Percentiles rank a stretch among this genome's conserved stretches.
Evolutionary conservation across 2,113 vertebrate genomes (phyloP).

Genomic region (Larimichthys polyactis): DNA sequence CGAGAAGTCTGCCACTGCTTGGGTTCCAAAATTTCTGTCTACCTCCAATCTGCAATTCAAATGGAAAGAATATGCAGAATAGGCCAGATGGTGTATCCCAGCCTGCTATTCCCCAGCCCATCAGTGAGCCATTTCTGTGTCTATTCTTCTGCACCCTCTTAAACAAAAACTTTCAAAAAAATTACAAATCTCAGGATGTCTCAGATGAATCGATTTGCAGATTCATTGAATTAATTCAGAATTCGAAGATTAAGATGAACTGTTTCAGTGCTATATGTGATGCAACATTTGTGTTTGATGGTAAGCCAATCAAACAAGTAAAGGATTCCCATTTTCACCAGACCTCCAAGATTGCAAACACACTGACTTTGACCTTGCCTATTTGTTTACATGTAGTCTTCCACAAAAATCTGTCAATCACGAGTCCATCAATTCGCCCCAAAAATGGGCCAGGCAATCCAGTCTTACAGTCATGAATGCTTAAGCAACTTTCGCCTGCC

Average conservation of each 20-base stretch:
- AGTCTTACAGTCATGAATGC: slow-evolving; percentile 20
- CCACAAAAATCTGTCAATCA: slow-evolving; percentile 55
- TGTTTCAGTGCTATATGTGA: not conserved
- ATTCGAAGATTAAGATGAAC: slow-evolving; percentile 47
- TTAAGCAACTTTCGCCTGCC: slow-evolving; percentile 58
- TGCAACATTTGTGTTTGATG: not conserved
- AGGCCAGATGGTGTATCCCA: slow-evolving; percentile 78
- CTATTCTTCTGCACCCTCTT: slow-evolving; percentile 64
- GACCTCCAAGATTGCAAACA: slow-evolving; percentile 38
- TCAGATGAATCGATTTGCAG: slow-evolving; percentile 60
- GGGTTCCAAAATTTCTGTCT: slow-evolving; percentile 63
- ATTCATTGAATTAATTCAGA: slow-evolving; percentile 52
- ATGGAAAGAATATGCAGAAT: slow-evolving; percentile 74
- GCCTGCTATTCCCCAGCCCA: slow-evolving; percentile 72
- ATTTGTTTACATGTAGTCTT: slow-evolving; percentile 48
- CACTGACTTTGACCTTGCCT: slow-evolving; percentile 46
- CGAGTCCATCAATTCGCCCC: slow-evolving; percentile 21
- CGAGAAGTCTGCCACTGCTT: slow-evolving; percentile 66
- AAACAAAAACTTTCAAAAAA: slow-evolving; percentile 72
- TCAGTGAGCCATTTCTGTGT: slow-evolving; percentile 59
- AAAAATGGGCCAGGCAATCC: slow-evolving; percentile 26
- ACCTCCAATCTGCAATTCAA: slow-evolving; percentile 82
- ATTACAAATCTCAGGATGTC: slow-evolving; percentile 73
- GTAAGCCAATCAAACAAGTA: slow-evolving; percentile 32
- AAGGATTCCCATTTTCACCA: slow-evolving; percentile 23